Percentiles rank a stretch among this genome's conserved stretches.
phyloP scores from a whole-genome alignment of 2,113 vertebrate species.

The Falcunculus frontatus region DNA sequence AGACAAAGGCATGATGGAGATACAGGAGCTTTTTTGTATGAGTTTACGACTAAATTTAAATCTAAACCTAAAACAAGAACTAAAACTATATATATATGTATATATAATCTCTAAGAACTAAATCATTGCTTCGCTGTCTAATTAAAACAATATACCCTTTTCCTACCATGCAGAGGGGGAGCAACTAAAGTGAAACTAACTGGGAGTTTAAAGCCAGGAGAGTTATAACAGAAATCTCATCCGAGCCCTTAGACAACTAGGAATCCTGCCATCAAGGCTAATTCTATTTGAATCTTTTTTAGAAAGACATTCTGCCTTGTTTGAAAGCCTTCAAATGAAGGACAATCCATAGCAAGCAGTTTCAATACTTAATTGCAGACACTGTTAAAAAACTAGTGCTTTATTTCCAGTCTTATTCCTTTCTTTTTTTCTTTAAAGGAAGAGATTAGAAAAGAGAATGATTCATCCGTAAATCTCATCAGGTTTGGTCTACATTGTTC shows the following conservation, averaged over 20 bases:
- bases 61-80: neutral
- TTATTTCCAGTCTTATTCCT: neutral
- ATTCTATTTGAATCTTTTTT: neutral
- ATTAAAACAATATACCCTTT: neutral
- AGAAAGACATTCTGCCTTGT: neutral
- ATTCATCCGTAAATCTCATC: neutral
- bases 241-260: fast-evolving
- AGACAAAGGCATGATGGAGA: neutral
- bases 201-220: neutral
- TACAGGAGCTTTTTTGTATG: neutral
- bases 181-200: neutral
- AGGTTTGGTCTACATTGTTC: neutral
- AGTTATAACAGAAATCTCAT: neutral
- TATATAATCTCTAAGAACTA: neutral
- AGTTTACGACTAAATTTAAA: neutral
- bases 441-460: neutral
- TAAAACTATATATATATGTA: neutral
- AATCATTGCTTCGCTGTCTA: neutral
- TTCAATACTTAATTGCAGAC: neutral
- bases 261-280: neutral
- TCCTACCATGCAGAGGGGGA: neutral
- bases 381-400: neutral
- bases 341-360: neutral
- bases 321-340: neutral
- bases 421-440: slow-evolving; percentile 14